Conservation (phyloP, 2,888 invertebrate species). For the Eurytoma adleriae region DNA sequence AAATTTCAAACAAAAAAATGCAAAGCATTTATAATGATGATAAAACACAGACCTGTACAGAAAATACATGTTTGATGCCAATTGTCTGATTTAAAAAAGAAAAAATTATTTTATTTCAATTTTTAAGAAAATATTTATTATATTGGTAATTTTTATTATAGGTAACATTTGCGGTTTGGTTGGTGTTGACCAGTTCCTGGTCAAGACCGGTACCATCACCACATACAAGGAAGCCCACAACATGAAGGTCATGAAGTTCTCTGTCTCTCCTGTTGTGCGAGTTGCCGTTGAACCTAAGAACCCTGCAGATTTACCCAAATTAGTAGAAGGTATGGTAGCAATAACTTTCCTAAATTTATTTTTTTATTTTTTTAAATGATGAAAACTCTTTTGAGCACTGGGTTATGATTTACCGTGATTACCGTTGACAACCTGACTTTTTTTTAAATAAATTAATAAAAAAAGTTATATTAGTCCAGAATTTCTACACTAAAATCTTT, state of each 20-base stretch:
- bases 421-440: slow-evolving; percentile 68
- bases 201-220: slow-evolving; percentile 99
- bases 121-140: slow-evolving; percentile 1
- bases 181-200: slow-evolving; percentile 99
- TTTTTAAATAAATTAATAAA: slow-evolving; percentile 23
- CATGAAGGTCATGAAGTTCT: slow-evolving; percentile 99
- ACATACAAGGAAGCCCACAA: slow-evolving; percentile 99
- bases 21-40: slow-evolving; percentile 63
- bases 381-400: slow-evolving; percentile 72
- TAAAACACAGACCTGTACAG: slow-evolving; percentile 71
- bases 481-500: slow-evolving; percentile 19
- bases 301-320: slow-evolving; percentile 98
- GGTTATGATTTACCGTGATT: slow-evolving; percentile 73
- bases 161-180: slow-evolving; percentile 99
- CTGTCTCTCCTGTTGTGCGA: slow-evolving; percentile 99
- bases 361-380: slow-evolving; percentile 62
- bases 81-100: background rate
- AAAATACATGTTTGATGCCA: slow-evolving; percentile 55
- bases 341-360: background rate
- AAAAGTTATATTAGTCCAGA: background rate
- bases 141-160: slow-evolving; percentile 55
- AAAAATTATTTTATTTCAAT: slow-evolving; percentile 17
- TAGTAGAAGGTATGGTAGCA: slow-evolving; percentile 86
- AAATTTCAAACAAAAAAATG: background rate
- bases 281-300: slow-evolving; percentile 99